Base-by-base conservation (phyloP, 2,113 vertebrate genomes). In the Saccopteryx bilineata region DNA sequence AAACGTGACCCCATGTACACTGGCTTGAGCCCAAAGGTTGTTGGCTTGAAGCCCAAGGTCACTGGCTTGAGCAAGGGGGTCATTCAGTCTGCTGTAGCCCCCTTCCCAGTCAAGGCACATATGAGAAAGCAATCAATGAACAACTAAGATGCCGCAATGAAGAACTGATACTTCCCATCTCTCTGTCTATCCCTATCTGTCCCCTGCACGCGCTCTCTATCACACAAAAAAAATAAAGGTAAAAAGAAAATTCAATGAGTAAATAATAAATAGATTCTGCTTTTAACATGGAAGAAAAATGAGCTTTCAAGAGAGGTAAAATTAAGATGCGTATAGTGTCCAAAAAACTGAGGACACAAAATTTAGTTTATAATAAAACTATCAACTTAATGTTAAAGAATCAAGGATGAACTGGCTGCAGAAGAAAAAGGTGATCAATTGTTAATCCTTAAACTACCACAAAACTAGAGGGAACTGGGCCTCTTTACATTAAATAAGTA, bases 231-330 rank as follows among this genome's bases (percentile, higher is more conserved):
- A 39, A 54, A 74, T 72, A 87, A 39, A 78, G 9, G 17, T 74
- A 94, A 92, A 92, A 92, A 39, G 39, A 87, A 75, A 86, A 84
- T 18, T 94, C 63, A 90, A 90, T 11, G 19, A 24, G 26, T 81
- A 91, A 93, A 91, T 50, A 90, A 94, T n/a, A 87, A 90, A 79
- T 1, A 94, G 72, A 78, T 46, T 93, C 18, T 63, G 11, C 26
- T 93, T 86, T 74, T 56, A 93, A 93, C 8, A 26, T 60, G 31
- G 86, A 74, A n/a, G 21, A 65, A 94, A 84, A 90, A 72, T 17
- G 1, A 1, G 11, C 21, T 61, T 94, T 84, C 56, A 92, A 87
- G 7, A 90, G 19, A 75, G 61, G 83, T 39, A 78, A 79, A 89
- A 69, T 82, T 69, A 85, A 81, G 7, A 63, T 33, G 9, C 21